Base-by-base conservation (phyloP, 2,888 invertebrate genomes). In the Oscheius myriophilus region DNA sequence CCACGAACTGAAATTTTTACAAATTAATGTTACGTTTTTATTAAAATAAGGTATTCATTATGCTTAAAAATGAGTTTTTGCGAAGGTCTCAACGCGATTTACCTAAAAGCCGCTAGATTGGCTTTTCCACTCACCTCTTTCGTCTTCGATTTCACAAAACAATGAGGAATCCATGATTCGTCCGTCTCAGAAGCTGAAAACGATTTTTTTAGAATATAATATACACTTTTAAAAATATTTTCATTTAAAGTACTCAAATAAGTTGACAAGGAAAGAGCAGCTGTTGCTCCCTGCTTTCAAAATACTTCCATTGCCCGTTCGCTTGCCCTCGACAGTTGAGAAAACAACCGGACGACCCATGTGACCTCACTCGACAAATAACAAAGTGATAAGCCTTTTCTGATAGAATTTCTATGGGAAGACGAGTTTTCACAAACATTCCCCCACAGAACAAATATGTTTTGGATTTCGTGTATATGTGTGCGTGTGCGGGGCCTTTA, bases 1-100 rank as follows among this genome's bases (percentile, higher is more conserved):
- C 95, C 81, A 95, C 80, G 67, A 86, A 86, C 80, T 70, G 61
- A 55, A 69, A 45, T n/a, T 46, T 21, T 46, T 6, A 46, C 46
- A 6, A 6, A 6, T 46, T 46, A 4, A 18, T 4, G 4, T 18
- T 6, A 46, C n/a, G 11, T 46, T 18, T n/a, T 21, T 12, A 14
- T 12, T 12, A 43, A 43, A 43, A 43, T 43, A 12, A 43, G 43
- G 14, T 12, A 14, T 43, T 43, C 18, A 11, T 9, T 51, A 21
- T 14, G 51, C 9, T 51, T 51, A 18, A n/a, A n/a, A n/a, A n/a
- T n/a, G n/a, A n/a, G n/a, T n/a, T n/a, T n/a, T n/a, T n/a, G n/a
- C n/a, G n/a, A 43, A 43, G 12, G 45, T 43, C 16, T 43, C 16
- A 12, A 43, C 12, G n/a, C n/a, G n/a, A n/a, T n/a, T n/a, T n/a